These are phyloP conservation scores for Quadriops clusia DNA, from an alignment of 2,888 invertebrate species.

Conservation along the genomic window DNA sequence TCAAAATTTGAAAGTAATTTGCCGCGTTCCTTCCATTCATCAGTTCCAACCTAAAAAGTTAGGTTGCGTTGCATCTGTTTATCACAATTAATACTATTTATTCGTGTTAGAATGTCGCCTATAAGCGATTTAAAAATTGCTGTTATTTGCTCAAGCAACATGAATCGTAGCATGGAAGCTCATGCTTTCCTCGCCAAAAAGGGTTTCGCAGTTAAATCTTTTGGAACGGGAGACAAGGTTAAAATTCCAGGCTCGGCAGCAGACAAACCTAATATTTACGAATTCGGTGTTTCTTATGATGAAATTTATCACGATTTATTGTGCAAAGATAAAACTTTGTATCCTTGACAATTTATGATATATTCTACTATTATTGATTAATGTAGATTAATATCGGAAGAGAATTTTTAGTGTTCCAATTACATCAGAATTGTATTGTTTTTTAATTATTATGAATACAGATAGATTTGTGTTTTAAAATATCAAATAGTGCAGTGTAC, in stretches of 20 bases:
- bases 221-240: conserved; percentile 89
- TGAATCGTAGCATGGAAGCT: conserved; percentile 99
- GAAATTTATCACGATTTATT: conserved; percentile 89
- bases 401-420: too few species aligned
- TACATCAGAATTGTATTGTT: too few species aligned
- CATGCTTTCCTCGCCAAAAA: conserved; percentile 95
- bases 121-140: conserved; percentile 62
- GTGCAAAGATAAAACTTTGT: conserved; percentile 83
- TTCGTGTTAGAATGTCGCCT: conserved; percentile 10
- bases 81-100: neutral
- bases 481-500: too few species aligned
- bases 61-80: too few species aligned
- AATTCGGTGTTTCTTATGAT: conserved; percentile 91
- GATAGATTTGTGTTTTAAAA: too few species aligned
- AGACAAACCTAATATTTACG: conserved; percentile 92
- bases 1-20: too few species aligned
- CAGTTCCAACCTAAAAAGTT: too few species aligned
- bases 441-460: too few species aligned
- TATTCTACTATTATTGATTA: too few species aligned
- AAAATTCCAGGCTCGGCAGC: conserved; percentile 92
- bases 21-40: too few species aligned
- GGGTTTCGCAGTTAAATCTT: conserved; percentile 90
- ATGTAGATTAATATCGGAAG: too few species aligned
- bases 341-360: conserved; percentile 40
- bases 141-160: conserved; percentile 97